Evolutionary conservation across 1,140 invertebrate species (phyloP).

Genomic region (Bombus waltoni): DNA sequence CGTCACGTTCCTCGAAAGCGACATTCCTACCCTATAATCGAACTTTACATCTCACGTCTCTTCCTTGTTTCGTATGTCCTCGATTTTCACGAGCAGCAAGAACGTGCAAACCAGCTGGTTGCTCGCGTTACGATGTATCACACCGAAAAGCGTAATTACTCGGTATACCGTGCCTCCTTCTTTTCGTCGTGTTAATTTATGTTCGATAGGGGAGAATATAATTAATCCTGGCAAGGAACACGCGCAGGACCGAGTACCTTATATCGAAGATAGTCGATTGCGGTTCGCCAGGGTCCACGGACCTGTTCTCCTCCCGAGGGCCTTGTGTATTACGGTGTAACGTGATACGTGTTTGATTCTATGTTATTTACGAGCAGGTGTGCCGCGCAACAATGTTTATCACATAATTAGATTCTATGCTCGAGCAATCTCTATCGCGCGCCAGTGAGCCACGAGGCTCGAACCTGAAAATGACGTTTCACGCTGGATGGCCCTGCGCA

Average conservation of each 20-base stretch:
- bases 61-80: neutral
- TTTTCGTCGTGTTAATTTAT: conserved; percentile 29
- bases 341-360: conserved; percentile 68
- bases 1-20: neutral
- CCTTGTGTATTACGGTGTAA: conserved; percentile 66
- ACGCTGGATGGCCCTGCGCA: conserved; percentile 1
- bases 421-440: conserved; percentile 62
- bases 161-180: neutral
- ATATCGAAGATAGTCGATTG: conserved; percentile 34
- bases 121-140: neutral
- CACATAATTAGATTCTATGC: conserved; percentile 70
- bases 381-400: conserved; percentile 69
- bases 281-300: conserved; percentile 26
- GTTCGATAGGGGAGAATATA: conserved; percentile 41
- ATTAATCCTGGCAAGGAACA: conserved; percentile 54
- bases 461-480: conserved; percentile 54
- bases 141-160: conserved; percentile 29
- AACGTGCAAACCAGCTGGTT: neutral
- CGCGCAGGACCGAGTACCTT: conserved; percentile 31
- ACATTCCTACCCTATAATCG: neutral
- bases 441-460: conserved; percentile 8
- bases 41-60: too few relatives aligned
- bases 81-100: neutral
- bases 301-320: conserved; percentile 49
- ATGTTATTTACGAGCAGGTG: conserved; percentile 71